phyloP scores from a whole-genome alignment of 2,888 invertebrate genomes.

The Thera britannica region DNA sequence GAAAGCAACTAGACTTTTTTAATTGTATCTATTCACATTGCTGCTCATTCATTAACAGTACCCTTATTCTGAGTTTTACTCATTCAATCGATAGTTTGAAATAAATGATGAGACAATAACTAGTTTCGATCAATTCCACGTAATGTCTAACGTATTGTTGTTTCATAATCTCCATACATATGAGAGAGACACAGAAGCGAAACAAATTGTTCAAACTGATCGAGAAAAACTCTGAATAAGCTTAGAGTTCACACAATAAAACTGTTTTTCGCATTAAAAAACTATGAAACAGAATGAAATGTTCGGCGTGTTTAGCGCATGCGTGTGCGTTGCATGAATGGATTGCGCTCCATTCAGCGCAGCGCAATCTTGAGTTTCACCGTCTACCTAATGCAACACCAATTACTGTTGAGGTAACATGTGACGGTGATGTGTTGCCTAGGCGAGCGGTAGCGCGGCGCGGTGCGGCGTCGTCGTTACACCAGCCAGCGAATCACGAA shows the following conservation, averaged over 20 bases:
- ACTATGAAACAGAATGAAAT: constrained; percentile 49
- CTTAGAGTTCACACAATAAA: constrained; percentile 30
- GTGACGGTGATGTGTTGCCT: constrained; percentile 28
- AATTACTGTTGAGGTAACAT: constrained; percentile 60
- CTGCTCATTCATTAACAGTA: constrained; percentile 40
- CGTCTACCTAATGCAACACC: constrained; percentile 61
- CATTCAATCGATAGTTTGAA: no score
- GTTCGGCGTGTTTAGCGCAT: constrained; percentile 58
- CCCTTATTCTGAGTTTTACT: no score
- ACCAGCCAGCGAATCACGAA: constrained; percentile 45
- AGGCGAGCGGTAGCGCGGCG: constrained; percentile 1
- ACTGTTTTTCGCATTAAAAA: constrained; percentile 52
- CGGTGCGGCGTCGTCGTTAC: constrained; percentile 37
- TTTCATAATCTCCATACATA: no score
- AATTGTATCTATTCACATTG: constrained; percentile 34
- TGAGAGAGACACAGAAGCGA: no score
- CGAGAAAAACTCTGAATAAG: no score
- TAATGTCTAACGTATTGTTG: no score
- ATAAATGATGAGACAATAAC: no score
- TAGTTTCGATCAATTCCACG: no score
- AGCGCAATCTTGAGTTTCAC: constrained; percentile 54
- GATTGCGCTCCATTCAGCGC: constrained; percentile 66
- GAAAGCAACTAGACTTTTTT: constrained; percentile 11
- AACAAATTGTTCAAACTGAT: no score
- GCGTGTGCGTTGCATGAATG: constrained; percentile 70